A percentile compares a stretch with the other conserved stretches of the same genome.
Conservation (phyloP, 2,797 vertebrate species). For the Lates japonicus region DNA sequence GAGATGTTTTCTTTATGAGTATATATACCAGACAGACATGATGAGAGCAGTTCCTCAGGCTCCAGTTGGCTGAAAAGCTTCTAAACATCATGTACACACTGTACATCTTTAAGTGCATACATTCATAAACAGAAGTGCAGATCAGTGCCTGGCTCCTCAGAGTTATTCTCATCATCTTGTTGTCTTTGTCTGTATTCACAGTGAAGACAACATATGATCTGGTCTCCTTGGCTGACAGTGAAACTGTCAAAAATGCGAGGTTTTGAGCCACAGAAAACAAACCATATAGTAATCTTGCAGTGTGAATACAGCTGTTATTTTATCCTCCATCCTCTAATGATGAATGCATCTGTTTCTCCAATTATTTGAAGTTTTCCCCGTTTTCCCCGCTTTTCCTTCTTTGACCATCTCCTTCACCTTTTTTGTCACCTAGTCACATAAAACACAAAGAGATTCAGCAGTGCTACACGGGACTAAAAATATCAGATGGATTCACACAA, state of each 20-base stretch:
- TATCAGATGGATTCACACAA: background rate
- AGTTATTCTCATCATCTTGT: constrained; percentile 22
- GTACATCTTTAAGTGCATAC: constrained; percentile 66
- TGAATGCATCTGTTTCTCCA: no score
- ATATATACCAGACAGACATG: background rate
- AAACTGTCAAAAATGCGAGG: no score
- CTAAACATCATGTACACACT: constrained; percentile 71
- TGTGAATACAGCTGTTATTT: constrained; percentile 35
- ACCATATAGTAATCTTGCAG: background rate
- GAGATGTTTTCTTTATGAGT: background rate
- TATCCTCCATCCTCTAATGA: constrained; percentile 14
- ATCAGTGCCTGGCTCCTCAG: constrained; percentile 48
- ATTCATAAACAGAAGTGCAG: constrained; percentile 75
- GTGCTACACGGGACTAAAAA: no score
- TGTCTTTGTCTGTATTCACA: constrained; percentile 37
- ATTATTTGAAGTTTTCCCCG: no score
- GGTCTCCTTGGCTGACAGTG: background rate
- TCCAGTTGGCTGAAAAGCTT: constrained; percentile 48
- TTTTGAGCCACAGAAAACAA: background rate
- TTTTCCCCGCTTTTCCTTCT: no score
- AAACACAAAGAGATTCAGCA: constrained; percentile 18
- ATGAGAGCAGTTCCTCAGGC: constrained; percentile 36
- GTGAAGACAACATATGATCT: background rate
- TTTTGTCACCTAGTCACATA: constrained; percentile 43
- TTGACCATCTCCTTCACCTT: constrained; percentile 16